phyloP scores from a whole-genome alignment of 2,797 vertebrate genomes.

The Gallinago solitaria region DNA sequence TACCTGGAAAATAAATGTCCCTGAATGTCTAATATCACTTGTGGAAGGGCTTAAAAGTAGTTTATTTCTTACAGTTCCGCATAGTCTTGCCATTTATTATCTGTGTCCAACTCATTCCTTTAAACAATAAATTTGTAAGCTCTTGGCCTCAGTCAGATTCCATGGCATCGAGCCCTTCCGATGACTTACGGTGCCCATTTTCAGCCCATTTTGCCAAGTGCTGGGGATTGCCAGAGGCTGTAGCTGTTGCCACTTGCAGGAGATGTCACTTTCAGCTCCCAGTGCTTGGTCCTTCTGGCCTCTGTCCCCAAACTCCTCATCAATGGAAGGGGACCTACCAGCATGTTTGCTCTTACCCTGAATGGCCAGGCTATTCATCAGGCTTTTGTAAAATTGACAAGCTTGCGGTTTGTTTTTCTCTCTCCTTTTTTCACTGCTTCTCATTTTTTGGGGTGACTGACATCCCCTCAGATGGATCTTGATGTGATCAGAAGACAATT shows the following conservation, averaged over 20 bases:
- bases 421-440: background rate
- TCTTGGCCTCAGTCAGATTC: background rate
- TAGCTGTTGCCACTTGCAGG: background rate
- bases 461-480: background rate
- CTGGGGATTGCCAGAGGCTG: background rate
- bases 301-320: background rate
- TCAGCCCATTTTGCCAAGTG: background rate
- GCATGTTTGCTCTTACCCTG: background rate
- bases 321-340: background rate
- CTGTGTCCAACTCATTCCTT: background rate
- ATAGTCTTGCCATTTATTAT: background rate
- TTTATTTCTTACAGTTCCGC: background rate
- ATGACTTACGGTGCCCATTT: background rate
- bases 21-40: background rate
- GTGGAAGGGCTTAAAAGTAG: background rate
- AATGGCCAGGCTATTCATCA: accelerated
- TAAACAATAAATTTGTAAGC: background rate
- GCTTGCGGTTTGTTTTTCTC: background rate
- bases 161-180: background rate
- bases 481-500: background rate
- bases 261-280: background rate
- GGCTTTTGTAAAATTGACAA: background rate
- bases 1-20: background rate
- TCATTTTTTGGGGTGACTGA: background rate
- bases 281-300: background rate